A percentile compares a stretch with the other conserved stretches of the same genome.
Evolutionary conservation across 2,888 invertebrate genomes (phyloP).

Genomic region (Xylocampa areola): DNA sequence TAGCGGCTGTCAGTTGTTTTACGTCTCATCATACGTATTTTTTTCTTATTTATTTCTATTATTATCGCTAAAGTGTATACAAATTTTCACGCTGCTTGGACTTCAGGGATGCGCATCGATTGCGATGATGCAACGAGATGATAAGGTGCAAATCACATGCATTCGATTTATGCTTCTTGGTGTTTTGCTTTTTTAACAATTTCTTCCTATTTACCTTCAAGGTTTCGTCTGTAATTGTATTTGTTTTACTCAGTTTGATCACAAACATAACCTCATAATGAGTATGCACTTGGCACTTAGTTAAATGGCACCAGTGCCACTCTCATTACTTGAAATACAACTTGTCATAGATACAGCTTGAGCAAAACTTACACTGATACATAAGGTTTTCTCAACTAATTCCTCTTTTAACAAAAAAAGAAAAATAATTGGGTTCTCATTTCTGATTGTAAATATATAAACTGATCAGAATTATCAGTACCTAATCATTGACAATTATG

Average conservation of each 20-base stretch:
- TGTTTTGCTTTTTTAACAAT: conserved; percentile 67
- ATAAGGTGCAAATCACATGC: conserved; percentile 82
- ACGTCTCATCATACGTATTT: conserved; percentile 76
- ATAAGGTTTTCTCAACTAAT: too few relatives aligned
- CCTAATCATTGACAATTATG: too few relatives aligned
- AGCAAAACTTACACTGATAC: too few relatives aligned
- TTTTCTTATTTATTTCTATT: conserved; percentile 61
- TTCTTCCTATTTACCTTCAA: conserved; percentile 40
- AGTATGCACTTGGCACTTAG: conserved; percentile 4
- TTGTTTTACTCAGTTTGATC: conserved; percentile 45
- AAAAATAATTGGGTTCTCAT: too few relatives aligned
- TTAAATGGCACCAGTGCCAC: conserved; percentile 6
- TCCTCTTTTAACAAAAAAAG: too few relatives aligned
- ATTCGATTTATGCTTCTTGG: conserved; percentile 57
- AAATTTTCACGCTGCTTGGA: conserved; percentile 79
- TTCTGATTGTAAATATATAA: too few relatives aligned
- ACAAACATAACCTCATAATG: conserved; percentile 72
- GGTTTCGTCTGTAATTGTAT: conserved; percentile 32
- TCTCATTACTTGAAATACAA: too few relatives aligned
- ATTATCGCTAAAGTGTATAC: conserved; percentile 60
- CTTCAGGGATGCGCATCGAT: conserved; percentile 79
- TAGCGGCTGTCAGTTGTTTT: conserved; percentile 89
- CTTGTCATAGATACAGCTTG: too few relatives aligned
- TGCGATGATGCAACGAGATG: conserved; percentile 88
- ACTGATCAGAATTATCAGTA: background rate